Conservation (phyloP, 2,888 invertebrate species). For the Chalcosyrphus nemorum region DNA sequence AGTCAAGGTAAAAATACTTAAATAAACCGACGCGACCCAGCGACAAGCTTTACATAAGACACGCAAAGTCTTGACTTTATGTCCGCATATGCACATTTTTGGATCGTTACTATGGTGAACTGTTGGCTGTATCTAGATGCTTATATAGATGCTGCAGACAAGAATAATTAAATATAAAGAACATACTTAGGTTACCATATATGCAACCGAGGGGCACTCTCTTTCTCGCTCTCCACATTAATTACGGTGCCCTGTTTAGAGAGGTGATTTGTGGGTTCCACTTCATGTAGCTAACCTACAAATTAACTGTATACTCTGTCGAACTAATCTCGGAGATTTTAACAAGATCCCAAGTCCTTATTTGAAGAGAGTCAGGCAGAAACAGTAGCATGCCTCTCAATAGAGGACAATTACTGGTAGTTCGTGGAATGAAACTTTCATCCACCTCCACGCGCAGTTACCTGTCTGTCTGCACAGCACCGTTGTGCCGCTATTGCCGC, state of each 20-base stretch:
- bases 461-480: slow-evolving; percentile 46
- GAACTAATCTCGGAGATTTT: slow-evolving; percentile 48
- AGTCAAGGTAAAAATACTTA: slow-evolving; percentile 32
- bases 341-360: slow-evolving; percentile 71
- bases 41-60: slow-evolving; percentile 35
- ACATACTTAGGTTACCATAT: slow-evolving; percentile 34
- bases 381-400: slow-evolving; percentile 47
- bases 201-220: slow-evolving; percentile 29
- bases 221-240: slow-evolving; percentile 40
- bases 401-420: slow-evolving; percentile 59
- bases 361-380: slow-evolving; percentile 39
- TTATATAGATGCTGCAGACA: neutral
- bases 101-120: slow-evolving; percentile 15
- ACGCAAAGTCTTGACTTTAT: slow-evolving; percentile 26
- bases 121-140: slow-evolving; percentile 1
- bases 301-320: slow-evolving; percentile 26
- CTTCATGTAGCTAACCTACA: slow-evolving; percentile 39
- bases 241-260: slow-evolving; percentile 60
- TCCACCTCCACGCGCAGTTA: slow-evolving; percentile 21
- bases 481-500: slow-evolving; percentile 64
- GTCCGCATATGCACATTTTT: slow-evolving; percentile 52
- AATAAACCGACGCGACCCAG: slow-evolving; percentile 24
- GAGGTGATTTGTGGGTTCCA: slow-evolving; percentile 67
- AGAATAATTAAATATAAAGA: slow-evolving; percentile 57
- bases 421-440: slow-evolving; percentile 49